Conservation (phyloP, 2,888 invertebrate species). For the Oasisia sp. region DNA sequence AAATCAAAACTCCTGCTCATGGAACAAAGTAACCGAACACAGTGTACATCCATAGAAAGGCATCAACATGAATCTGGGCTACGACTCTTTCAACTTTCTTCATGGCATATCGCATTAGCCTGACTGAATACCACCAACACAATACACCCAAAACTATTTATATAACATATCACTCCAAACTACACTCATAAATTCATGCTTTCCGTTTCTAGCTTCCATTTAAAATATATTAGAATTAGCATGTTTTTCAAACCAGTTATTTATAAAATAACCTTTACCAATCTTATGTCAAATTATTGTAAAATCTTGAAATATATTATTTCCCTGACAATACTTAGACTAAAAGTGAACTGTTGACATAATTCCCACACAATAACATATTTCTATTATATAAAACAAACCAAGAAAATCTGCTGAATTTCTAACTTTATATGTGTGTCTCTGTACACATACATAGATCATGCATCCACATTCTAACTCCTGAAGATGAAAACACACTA, state of each 20-base stretch:
- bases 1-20: constrained; percentile 1
- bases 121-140: not conserved
- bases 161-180: not conserved
- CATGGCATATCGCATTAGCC: not conserved
- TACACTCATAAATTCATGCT: not conserved
- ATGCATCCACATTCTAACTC: no score
- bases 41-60: not conserved
- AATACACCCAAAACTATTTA: not conserved
- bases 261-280: not conserved
- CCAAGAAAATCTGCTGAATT: no score
- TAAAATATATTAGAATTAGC: not conserved
- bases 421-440: no score
- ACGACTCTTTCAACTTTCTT: not conserved
- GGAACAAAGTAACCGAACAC: not conserved
- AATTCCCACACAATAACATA: not conserved
- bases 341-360: not conserved
- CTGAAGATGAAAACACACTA: no score
- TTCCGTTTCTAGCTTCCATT: not conserved
- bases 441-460: no score
- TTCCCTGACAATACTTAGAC: not conserved
- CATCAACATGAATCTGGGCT: not conserved
- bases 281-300: not conserved
- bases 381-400: no score
- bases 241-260: not conserved
- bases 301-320: not conserved